These are phyloP conservation scores for Drosophila jambulina DNA, from an alignment of 1,140 invertebrate genomes.

Conservation along the genomic window DNA sequence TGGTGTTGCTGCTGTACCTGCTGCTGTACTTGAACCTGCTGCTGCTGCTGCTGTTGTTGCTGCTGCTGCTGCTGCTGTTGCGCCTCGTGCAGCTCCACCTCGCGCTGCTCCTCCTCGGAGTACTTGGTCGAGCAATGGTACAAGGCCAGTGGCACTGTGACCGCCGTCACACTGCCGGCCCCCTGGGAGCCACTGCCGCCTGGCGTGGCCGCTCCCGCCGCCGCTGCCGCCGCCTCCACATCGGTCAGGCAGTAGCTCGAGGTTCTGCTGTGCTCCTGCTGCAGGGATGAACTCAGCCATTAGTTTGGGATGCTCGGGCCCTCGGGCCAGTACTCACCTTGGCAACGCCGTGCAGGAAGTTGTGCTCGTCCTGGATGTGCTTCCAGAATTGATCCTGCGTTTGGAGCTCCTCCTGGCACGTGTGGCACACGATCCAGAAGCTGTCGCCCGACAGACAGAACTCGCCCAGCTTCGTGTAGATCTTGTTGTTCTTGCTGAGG, in stretches of 20 bases:
- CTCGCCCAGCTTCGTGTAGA: slow-evolving; percentile 81
- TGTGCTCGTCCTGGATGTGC: slow-evolving; percentile 83
- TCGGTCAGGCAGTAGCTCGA: slow-evolving; percentile 73
- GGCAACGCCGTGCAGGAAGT: slow-evolving; percentile 75
- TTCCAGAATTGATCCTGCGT: slow-evolving; percentile 84
- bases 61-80: slow-evolving; percentile 59
- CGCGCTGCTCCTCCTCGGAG: slow-evolving; percentile 65
- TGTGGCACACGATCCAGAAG: slow-evolving; percentile 82
- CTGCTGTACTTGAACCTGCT: slow-evolving; percentile 47
- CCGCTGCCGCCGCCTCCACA: slow-evolving; percentile 53
- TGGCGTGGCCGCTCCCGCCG: slow-evolving; percentile 34
- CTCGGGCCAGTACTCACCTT: slow-evolving; percentile 43
- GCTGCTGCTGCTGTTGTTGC: slow-evolving; percentile 54
- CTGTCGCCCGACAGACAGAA: slow-evolving; percentile 80
- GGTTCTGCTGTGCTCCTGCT: slow-evolving; percentile 69
- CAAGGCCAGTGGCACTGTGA: slow-evolving; percentile 61
- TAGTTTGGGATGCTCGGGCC: background rate
- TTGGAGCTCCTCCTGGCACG: slow-evolving; percentile 81
- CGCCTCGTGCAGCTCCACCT: slow-evolving; percentile 47
- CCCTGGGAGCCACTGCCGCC: slow-evolving; percentile 25
- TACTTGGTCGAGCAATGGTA: slow-evolving; percentile 73
- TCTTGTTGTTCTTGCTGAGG: slow-evolving; percentile 83
- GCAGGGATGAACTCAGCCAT: background rate
- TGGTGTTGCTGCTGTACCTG: slow-evolving; percentile 35
- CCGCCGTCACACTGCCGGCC: slow-evolving; percentile 45